Percentiles rank a stretch among this genome's conserved stretches.
Conservation (phyloP, 1,140 invertebrate species). For the Mizuhopecten yessoensis region DNA sequence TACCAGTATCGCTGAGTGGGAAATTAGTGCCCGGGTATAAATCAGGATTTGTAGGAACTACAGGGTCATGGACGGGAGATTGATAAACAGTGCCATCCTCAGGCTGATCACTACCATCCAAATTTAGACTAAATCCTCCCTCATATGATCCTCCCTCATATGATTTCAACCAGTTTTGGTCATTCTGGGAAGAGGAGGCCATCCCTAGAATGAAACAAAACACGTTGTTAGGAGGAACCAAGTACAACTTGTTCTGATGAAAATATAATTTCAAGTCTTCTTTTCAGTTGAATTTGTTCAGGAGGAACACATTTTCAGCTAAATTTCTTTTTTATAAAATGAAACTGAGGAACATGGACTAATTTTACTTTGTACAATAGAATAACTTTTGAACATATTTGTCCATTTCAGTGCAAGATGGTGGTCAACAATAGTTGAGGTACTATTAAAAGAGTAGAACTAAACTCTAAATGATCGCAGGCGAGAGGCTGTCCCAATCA, state of each 20-base stretch:
- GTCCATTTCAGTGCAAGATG: no score
- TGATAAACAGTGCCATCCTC: neutral
- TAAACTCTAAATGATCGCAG: no score
- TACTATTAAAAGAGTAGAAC: no score
- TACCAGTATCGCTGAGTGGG: neutral
- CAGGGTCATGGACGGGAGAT: neutral
- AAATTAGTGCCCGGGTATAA: neutral
- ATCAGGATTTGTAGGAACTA: neutral
- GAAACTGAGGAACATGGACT: no score
- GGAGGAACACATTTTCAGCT: no score
- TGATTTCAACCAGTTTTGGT: neutral
- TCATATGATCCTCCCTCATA: neutral
- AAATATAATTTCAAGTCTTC: no score
- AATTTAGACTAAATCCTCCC: neutral
- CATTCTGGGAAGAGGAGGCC: neutral
- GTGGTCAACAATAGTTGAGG: no score
- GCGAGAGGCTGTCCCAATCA: no score
- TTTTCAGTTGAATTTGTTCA: no score
- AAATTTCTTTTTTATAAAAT: no score
- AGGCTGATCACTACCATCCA: neutral
- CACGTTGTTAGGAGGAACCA: neutral
- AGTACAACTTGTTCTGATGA: neutral
- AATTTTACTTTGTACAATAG: no score
- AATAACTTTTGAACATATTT: no score
- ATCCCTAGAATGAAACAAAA: constrained; percentile 19